Percentiles rank a stretch among this genome's conserved stretches.
These are phyloP conservation scores for Galerucella nymphaeae DNA, from an alignment of 2,888 invertebrate species.

Conservation along the genomic window DNA sequence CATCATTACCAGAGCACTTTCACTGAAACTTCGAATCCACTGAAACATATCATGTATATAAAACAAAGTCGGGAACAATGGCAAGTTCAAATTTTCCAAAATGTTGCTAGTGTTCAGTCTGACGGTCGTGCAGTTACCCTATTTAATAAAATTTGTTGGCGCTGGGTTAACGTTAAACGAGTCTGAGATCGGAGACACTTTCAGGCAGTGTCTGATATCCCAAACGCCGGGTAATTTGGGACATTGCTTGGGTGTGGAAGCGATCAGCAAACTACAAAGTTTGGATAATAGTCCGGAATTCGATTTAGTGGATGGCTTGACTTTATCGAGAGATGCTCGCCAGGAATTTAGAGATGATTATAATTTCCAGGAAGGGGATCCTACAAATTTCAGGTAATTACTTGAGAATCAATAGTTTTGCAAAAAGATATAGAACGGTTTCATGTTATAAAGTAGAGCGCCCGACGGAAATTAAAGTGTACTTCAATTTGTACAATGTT, in stretches of 20 bases:
- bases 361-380: conserved; percentile 78
- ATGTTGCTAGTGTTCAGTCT: conserved; percentile 42
- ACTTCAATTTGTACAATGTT: no score
- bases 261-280: conserved; percentile 73
- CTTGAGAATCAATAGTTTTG: conserved; percentile 6
- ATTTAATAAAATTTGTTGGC: conserved; percentile 15
- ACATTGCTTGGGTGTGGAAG: conserved; percentile 76
- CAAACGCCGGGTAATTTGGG: conserved; percentile 67
- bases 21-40: conserved; percentile 54
- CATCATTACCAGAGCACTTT: conserved; percentile 53
- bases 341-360: conserved; percentile 73
- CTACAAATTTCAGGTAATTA: conserved; percentile 76
- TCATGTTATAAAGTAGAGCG: not conserved
- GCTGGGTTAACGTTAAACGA: conserved; percentile 16
- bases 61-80: conserved; percentile 47
- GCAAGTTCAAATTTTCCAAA: conserved; percentile 49
- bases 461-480: not conserved
- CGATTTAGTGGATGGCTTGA: conserved; percentile 73
- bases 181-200: conserved; percentile 41
- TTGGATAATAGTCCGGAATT: conserved; percentile 76
- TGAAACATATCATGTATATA: conserved; percentile 55
- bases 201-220: conserved; percentile 66
- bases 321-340: conserved; percentile 71
- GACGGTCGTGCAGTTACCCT: conserved; percentile 26
- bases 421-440: not conserved